These are phyloP conservation scores for Anastrepha ludens DNA, from an alignment of 1,140 invertebrate species.

Conservation along the genomic window DNA sequence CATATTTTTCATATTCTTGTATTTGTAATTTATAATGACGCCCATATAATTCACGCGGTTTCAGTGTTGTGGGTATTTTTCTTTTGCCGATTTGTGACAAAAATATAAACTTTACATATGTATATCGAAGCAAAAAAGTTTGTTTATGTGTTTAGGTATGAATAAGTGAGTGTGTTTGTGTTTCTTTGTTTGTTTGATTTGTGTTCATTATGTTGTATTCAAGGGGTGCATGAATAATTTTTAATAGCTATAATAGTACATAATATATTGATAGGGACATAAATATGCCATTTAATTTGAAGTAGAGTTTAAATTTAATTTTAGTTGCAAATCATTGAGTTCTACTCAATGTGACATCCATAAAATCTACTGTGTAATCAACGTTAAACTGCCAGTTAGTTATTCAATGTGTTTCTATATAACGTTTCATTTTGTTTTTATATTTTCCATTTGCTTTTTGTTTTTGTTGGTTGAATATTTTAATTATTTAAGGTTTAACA, in stretches of 20 bases:
- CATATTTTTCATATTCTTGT: constrained; percentile 23
- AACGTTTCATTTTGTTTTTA: background rate
- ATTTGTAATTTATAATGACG: background rate
- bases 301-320: constrained; percentile 30
- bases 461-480: constrained; percentile 6
- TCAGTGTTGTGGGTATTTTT: background rate
- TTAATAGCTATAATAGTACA: constrained; percentile 33
- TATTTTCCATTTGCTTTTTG: background rate
- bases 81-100: constrained; percentile 30
- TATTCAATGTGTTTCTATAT: constrained; percentile 2
- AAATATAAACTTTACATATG: constrained; percentile 19
- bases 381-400: constrained; percentile 30
- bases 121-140: background rate
- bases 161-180: background rate
- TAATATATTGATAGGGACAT: constrained; percentile 37
- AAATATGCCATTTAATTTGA: constrained; percentile 46
- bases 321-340: constrained; percentile 41
- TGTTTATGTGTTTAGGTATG: background rate
- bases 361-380: constrained; percentile 33
- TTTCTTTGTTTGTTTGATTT: constrained; percentile 23
- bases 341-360: constrained; percentile 42
- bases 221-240: constrained; percentile 29
- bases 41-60: background rate
- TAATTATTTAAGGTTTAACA: constrained; percentile 29
- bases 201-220: constrained; percentile 8